Percentiles rank a stretch among this genome's conserved stretches.
phyloP scores from a whole-genome alignment of 2,888 invertebrate genomes.

The Hirtodrosophila histrioides region DNA sequence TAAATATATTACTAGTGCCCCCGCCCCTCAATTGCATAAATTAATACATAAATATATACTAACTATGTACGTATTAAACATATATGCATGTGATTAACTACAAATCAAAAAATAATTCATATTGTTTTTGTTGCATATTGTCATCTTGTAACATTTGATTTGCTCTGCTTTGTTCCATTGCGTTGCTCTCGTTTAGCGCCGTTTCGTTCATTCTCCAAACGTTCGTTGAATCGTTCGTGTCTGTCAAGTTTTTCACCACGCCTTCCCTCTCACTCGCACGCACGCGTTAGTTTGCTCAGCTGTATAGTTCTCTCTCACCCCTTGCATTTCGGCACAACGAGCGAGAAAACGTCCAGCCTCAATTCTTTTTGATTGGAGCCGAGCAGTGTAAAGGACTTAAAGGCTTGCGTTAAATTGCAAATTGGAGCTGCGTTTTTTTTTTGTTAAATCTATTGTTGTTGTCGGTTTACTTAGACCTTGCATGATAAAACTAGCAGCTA shows the following conservation, averaged over 20 bases:
- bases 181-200: constrained; percentile 48
- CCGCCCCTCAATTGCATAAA: constrained; percentile 18
- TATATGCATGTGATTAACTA: constrained; percentile 22
- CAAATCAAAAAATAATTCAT: constrained; percentile 13
- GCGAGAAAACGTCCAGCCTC: constrained; percentile 16
- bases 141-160: constrained; percentile 34
- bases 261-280: constrained; percentile 47
- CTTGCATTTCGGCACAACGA: constrained; percentile 39
- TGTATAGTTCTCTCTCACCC: constrained; percentile 47
- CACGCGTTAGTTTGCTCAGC: constrained; percentile 39
- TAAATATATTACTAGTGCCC: constrained; percentile 13
- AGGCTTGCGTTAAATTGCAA: neutral
- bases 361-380: constrained; percentile 22
- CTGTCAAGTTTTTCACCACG: constrained; percentile 52
- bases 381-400: constrained; percentile 3
- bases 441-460: neutral
- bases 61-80: constrained; percentile 2
- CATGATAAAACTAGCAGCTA: neutral
- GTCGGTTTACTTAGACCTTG: neutral
- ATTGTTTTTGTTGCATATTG: constrained; percentile 19
- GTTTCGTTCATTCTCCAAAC: constrained; percentile 58
- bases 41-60: constrained; percentile 1
- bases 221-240: constrained; percentile 52
- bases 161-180: constrained; percentile 34
- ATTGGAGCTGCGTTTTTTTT: neutral